Evolutionary conservation across 2,888 invertebrate species (phyloP), one percentile per base, ranked within the genome.

Genomic region (Meloe dianella): DNA sequence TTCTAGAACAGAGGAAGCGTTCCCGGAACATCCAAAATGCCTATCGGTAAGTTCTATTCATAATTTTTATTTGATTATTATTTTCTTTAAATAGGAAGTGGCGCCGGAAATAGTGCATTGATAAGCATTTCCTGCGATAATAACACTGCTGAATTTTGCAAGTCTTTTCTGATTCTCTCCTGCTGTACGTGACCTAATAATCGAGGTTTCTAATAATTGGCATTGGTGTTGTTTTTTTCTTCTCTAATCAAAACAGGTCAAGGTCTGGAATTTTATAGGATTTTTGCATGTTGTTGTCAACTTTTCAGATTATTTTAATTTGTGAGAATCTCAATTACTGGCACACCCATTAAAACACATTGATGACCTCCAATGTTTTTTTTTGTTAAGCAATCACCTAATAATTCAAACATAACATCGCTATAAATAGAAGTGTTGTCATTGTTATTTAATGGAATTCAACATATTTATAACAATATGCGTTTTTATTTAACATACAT

Each of bases 391-490:
- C 22, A 51, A 54, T 54, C 54, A 54, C 12, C 54, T 24, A 12
- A 24, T 54, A 54, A n/a, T n/a, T 54, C 22, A 71, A 66, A 67
- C 73, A 68, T 41, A 41, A 41, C n/a, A 41, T 65, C 61, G 62
- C 76, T 80, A 80, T 79, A 78, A 79, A 77, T 80, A 80, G 79
- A 72, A 35, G 64, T 76, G 77, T 73, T 77, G 79, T 80, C 80
- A 80, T 79, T 71, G 71, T 73, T 74, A 75, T 71, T 76, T 73
- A 76, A 76, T 73, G 66, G 59, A 32, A 38, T 22, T n/a, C 56
- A n/a, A 62, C 32, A 10, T 22, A 51, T n/a, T n/a, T n/a, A n/a
- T n/a, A n/a, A 54, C 54, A 54, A 54, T 22, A 54, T 12, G 5
- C 10, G 3, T 20, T 20, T 47, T 20, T 7, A 17, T 41, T 20